Conservation (phyloP, 2,888 invertebrate genomes). For the Drosophila seclusa region DNA sequence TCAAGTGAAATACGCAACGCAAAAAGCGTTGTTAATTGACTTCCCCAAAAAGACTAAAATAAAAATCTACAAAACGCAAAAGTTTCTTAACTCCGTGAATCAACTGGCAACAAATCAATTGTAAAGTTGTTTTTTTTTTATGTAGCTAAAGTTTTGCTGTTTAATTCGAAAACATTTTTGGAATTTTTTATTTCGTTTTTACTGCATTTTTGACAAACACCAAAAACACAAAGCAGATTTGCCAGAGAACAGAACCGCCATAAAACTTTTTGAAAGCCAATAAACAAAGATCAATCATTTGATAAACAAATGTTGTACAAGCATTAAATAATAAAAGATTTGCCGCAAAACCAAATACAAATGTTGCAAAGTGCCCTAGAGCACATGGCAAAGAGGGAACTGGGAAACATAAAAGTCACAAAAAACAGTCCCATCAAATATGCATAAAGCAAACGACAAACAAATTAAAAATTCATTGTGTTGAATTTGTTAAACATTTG, state of each 20-base stretch:
- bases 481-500: constrained; percentile 33
- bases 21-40: constrained; percentile 59
- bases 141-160: too few species aligned
- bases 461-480: constrained; percentile 44
- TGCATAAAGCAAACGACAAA: constrained; percentile 39
- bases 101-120: constrained; percentile 63
- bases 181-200: constrained; percentile 18
- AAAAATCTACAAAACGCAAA: constrained; percentile 10
- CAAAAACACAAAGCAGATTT: constrained; percentile 16
- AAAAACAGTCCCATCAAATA: constrained; percentile 42
- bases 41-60: constrained; percentile 36
- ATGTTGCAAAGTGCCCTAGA: constrained; percentile 46
- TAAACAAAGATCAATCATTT: constrained; percentile 73
- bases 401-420: constrained; percentile 22
- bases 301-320: constrained; percentile 53
- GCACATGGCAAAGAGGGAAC: constrained; percentile 23
- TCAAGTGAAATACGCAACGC: constrained; percentile 62
- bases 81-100: constrained; percentile 44
- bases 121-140: constrained; percentile 44
- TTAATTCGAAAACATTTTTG: constrained; percentile 18
- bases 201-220: constrained; percentile 23
- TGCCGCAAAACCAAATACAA: constrained; percentile 21
- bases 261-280: constrained; percentile 42
- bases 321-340: constrained; percentile 38
- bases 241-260: constrained; percentile 36